phyloP scores from a whole-genome alignment of 2,797 vertebrate species.

The Myotis planiceps region DNA sequence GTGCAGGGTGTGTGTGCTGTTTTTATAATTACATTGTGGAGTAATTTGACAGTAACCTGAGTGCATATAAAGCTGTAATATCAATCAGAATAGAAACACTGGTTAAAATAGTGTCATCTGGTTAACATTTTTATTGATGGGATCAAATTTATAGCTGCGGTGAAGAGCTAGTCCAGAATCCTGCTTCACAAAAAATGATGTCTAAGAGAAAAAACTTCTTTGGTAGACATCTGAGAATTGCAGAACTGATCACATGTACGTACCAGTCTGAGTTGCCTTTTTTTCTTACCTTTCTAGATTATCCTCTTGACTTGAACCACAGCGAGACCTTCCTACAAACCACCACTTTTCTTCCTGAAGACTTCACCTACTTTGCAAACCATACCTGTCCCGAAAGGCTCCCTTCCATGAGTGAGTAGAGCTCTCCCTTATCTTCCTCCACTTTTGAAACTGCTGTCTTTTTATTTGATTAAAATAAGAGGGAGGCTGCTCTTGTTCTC shows the following conservation, averaged over 20 bases:
- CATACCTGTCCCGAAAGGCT: slow-evolving; percentile 94
- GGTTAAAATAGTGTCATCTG: background rate
- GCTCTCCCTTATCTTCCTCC: background rate
- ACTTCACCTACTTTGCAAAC: slow-evolving; percentile 94
- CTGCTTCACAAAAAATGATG: background rate
- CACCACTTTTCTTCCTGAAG: slow-evolving; percentile 94
- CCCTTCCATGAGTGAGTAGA: slow-evolving; percentile 95
- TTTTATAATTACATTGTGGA: background rate
- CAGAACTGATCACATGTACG: background rate
- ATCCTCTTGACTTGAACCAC: slow-evolving; percentile 94
- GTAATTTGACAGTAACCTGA: background rate
- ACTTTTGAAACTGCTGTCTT: background rate
- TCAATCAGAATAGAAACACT: background rate
- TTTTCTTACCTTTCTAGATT: slow-evolving; percentile 86
- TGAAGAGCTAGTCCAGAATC: background rate
- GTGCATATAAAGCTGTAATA: background rate
- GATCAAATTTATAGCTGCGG: background rate
- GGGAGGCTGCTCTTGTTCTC: background rate
- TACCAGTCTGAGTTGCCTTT: background rate
- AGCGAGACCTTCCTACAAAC: slow-evolving; percentile 92
- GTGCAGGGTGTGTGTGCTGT: background rate
- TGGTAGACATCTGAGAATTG: background rate
- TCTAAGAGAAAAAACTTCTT: background rate
- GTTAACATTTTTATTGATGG: background rate
- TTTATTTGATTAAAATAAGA: background rate